phyloP scores from a whole-genome alignment of 1,140 invertebrate species.

The Drosophila sucinea region DNA sequence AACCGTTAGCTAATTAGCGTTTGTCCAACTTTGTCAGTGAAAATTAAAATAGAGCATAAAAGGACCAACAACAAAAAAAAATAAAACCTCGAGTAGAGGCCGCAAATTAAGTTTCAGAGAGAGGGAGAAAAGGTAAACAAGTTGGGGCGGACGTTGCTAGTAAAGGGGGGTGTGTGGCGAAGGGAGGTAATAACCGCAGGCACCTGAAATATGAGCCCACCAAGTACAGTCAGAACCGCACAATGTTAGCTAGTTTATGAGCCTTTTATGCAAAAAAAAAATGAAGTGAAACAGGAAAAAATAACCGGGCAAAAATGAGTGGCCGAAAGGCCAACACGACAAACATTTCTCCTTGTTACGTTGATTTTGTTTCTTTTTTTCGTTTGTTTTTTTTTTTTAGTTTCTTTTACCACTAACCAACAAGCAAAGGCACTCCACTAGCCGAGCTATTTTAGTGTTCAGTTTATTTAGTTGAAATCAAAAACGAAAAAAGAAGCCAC shows the following conservation, averaged over 20 bases:
- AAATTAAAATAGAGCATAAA: slow-evolving; percentile 1
- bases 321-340: slow-evolving; percentile 50
- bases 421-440: slow-evolving; percentile 17
- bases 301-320: not conserved
- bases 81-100: slow-evolving; percentile 23
- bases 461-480: slow-evolving; percentile 20
- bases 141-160: no score
- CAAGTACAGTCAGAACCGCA: slow-evolving; percentile 34
- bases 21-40: slow-evolving; percentile 5
- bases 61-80: not conserved
- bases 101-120: slow-evolving; percentile 47
- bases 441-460: slow-evolving; percentile 16
- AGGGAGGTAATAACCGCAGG: not conserved
- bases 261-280: slow-evolving; percentile 23
- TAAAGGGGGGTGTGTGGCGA: not conserved
- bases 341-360: slow-evolving; percentile 55
- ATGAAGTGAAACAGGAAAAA: not conserved
- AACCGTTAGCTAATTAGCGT: slow-evolving; percentile 1
- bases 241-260: slow-evolving; percentile 59
- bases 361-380: slow-evolving; percentile 37
- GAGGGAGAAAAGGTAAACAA: not conserved
- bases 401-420: slow-evolving; percentile 32
- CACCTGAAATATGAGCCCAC: slow-evolving; percentile 43
- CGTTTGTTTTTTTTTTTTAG: slow-evolving; percentile 34
- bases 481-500: not conserved